These are phyloP conservation scores for Drosophila murphyi DNA, from an alignment of 1,140 invertebrate genomes.

Conservation along the genomic window DNA sequence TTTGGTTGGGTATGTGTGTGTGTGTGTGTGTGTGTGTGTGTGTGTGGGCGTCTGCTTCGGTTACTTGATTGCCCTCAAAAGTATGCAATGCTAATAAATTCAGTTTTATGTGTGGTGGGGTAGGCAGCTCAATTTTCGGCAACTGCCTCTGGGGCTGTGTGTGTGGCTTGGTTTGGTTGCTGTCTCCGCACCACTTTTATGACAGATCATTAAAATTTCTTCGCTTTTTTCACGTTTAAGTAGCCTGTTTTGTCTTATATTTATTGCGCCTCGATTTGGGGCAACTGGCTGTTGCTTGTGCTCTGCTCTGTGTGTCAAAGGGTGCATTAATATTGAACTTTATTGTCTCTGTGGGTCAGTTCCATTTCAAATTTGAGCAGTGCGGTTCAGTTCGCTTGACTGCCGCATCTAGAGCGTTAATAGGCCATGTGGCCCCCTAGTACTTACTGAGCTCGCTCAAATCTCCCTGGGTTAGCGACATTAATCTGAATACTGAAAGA, in stretches of 20 bases:
- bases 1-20: not conserved
- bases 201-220: slow-evolving; percentile 79
- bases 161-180: not conserved
- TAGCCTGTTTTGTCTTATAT: slow-evolving; percentile 80
- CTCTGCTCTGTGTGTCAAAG: slow-evolving; percentile 62
- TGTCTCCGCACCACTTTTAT: slow-evolving; percentile 60
- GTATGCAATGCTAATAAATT: slow-evolving; percentile 82
- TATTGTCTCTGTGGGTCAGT: slow-evolving; percentile 72
- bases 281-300: slow-evolving; percentile 36
- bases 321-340: slow-evolving; percentile 82
- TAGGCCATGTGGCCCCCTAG: slow-evolving; percentile 33
- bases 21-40: slow-evolving; percentile 1
- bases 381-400: slow-evolving; percentile 30
- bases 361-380: slow-evolving; percentile 25
- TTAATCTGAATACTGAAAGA: slow-evolving; percentile 30
- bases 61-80: slow-evolving; percentile 79
- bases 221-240: slow-evolving; percentile 53
- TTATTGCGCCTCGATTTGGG: slow-evolving; percentile 65
- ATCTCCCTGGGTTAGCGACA: slow-evolving; percentile 28
- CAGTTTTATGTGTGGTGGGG: slow-evolving; percentile 58
- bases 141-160: slow-evolving; percentile 6
- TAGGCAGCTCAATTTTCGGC: slow-evolving; percentile 49
- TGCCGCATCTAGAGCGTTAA: slow-evolving; percentile 36
- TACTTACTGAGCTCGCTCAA: slow-evolving; percentile 35
- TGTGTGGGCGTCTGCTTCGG: slow-evolving; percentile 34